A percentile compares a stretch with the other conserved stretches of the same genome.
These are phyloP conservation scores for Octomys mimax DNA, from an alignment of 2,797 vertebrate genomes.

Conservation along the genomic window DNA sequence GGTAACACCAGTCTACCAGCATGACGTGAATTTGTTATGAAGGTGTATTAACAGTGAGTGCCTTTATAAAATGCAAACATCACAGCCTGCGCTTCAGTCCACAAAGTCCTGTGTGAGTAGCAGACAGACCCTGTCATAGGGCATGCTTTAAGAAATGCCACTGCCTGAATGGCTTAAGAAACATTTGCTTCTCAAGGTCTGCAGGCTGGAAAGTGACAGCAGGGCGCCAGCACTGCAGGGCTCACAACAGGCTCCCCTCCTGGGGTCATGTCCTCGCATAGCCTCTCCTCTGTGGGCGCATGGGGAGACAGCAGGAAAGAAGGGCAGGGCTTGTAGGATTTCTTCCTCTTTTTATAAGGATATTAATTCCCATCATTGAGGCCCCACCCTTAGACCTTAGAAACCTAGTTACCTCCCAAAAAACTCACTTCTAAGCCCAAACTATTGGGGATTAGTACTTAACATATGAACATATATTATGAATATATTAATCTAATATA, in stretches of 20 bases:
- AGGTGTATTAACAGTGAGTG: not conserved
- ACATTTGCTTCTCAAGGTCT: not conserved
- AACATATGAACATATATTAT: too few species aligned
- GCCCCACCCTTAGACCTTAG: too few species aligned
- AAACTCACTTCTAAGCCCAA: not conserved
- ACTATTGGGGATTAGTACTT: not conserved
- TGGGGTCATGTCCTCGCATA: not conserved
- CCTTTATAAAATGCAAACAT: not conserved
- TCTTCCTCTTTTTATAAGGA: not conserved
- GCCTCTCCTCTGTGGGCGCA: not conserved
- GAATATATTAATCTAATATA: too few species aligned
- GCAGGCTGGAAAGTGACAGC: not conserved
- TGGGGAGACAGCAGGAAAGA: not conserved
- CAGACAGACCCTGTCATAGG: not conserved
- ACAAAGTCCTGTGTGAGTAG: not conserved
- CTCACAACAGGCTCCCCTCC: not conserved
- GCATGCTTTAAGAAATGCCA: not conserved
- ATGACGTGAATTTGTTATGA: not conserved
- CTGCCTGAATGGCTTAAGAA: not conserved
- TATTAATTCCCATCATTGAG: too few species aligned
- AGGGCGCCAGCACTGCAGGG: not conserved
- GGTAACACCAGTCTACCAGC: not conserved
- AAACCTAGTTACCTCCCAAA: not conserved
- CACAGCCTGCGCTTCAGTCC: not conserved
- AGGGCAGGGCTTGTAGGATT: not conserved